A percentile compares a stretch with the other conserved stretches of the same genome.
Evolutionary conservation across 1,140 invertebrate species (phyloP).

Genomic region (Carcinoscorpius rotundicauda): DNA sequence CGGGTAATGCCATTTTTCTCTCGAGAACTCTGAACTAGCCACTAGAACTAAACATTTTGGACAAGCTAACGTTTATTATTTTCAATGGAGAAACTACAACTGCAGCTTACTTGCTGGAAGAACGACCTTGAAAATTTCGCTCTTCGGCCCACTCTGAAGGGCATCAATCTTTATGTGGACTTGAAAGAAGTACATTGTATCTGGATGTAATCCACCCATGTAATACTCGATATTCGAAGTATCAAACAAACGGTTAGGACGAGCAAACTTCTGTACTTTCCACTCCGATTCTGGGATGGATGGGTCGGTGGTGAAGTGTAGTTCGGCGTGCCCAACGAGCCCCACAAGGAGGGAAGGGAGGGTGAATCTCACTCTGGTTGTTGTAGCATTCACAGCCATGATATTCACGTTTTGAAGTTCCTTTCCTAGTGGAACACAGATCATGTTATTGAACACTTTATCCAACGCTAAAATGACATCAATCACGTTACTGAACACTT

Average conservation of each 20-base stretch:
- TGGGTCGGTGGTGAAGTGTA: conserved; percentile 25
- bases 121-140: conserved; percentile 21
- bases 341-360: conserved; percentile 56
- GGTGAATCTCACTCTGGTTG: conserved; percentile 64
- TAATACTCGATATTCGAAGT: conserved; percentile 72
- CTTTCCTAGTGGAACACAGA: conserved; percentile 7
- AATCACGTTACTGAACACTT: too few relatives aligned
- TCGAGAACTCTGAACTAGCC: too few relatives aligned
- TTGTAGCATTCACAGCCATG: conserved; percentile 49
- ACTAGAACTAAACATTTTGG: too few relatives aligned
- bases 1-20: too few relatives aligned
- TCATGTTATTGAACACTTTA: too few relatives aligned
- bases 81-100: not conserved
- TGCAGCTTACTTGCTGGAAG: conserved; percentile 17
- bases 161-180: conserved; percentile 24
- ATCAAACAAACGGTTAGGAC: conserved; percentile 65
- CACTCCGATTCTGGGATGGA: conserved; percentile 36
- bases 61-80: not conserved
- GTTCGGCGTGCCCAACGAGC: conserved; percentile 24
- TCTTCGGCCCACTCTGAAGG: conserved; percentile 22
- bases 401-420: conserved; percentile 35
- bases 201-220: conserved; percentile 55
- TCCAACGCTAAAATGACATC: too few relatives aligned
- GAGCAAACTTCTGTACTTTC: conserved; percentile 69
- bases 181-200: conserved; percentile 52